A percentile compares a stretch with the other conserved stretches of the same genome.
Evolutionary conservation across 1,140 invertebrate species (phyloP).

Genomic region (Drosophila teissieri): DNA sequence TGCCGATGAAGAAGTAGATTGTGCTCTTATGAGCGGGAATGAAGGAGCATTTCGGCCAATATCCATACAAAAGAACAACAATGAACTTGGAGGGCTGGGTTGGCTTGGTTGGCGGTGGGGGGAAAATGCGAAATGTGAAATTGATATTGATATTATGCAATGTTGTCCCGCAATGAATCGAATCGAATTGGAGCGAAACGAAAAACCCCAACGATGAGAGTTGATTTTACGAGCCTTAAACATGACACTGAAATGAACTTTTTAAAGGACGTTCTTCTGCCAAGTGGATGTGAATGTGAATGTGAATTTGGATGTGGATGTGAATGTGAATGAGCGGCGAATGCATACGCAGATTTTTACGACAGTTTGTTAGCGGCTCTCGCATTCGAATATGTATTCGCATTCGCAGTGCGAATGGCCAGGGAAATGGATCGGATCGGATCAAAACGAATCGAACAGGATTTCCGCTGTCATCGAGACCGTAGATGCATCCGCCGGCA

Average conservation of each 20-base stretch:
- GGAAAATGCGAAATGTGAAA: slow-evolving; percentile 18
- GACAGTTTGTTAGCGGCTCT: slow-evolving; percentile 18
- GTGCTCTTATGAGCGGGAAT: slow-evolving; percentile 27
- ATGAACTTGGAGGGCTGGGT: slow-evolving; percentile 4
- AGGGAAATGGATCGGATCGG: not conserved
- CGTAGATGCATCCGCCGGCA: not conserved
- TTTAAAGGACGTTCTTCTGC: slow-evolving; percentile 5
- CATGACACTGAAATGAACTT: slow-evolving; percentile 54
- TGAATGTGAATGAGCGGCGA: not conserved
- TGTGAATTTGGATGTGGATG: too few relatives aligned
- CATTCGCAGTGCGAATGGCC: not conserved
- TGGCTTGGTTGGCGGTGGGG: not conserved
- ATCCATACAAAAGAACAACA: slow-evolving; percentile 38
- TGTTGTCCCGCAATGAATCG: slow-evolving; percentile 24
- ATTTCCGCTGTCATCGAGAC: slow-evolving; percentile 27
- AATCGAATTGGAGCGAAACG: slow-evolving; percentile 11
- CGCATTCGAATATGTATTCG: not conserved
- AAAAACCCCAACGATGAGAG: slow-evolving; percentile 30
- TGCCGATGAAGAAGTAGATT: slow-evolving; percentile 9
- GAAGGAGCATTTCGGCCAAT: slow-evolving; percentile 21
- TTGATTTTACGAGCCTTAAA: slow-evolving; percentile 60
- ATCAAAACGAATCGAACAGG: not conserved
- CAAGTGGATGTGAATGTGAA: not conserved
- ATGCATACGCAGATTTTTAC: slow-evolving; percentile 40
- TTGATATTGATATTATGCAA: slow-evolving; percentile 58